Conservation (phyloP, 1,140 invertebrate species). For the Rhagoletis pomonella region DNA sequence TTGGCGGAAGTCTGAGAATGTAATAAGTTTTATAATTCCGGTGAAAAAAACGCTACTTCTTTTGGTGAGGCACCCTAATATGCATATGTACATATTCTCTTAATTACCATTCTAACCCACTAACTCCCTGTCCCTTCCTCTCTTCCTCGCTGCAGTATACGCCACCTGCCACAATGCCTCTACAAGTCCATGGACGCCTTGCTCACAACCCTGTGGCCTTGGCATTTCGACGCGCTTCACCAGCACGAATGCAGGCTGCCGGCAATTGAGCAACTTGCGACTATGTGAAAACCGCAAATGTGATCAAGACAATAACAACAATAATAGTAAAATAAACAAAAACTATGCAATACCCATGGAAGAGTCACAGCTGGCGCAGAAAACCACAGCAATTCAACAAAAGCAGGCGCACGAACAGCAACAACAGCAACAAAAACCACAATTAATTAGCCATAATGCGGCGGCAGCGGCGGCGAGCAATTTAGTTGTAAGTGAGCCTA, state of each 20-base stretch:
- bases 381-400: constrained; percentile 35
- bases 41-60: too few species aligned
- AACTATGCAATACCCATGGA: constrained; percentile 30
- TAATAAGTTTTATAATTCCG: too few species aligned
- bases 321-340: neutral
- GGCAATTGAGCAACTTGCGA: constrained; percentile 78
- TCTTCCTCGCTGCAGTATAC: constrained; percentile 68
- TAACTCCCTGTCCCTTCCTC: neutral
- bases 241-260: constrained; percentile 78
- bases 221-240: constrained; percentile 80
- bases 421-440: neutral
- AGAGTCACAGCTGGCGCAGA: constrained; percentile 17
- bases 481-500: constrained; percentile 57
- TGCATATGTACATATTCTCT: too few species aligned
- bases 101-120: constrained; percentile 14
- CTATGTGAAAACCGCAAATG: constrained; percentile 77
- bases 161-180: constrained; percentile 74
- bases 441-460: constrained; percentile 57
- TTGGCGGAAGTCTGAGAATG: too few species aligned
- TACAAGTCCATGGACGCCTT: constrained; percentile 78
- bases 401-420: constrained; percentile 29
- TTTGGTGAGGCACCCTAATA: too few species aligned
- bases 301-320: constrained; percentile 64
- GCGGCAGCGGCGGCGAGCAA: constrained; percentile 50
- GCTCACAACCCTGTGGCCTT: constrained; percentile 79